Base-by-base conservation (phyloP, 37 sponge, comb jelly and placozoan species). In the Oopsacas minuta region DNA sequence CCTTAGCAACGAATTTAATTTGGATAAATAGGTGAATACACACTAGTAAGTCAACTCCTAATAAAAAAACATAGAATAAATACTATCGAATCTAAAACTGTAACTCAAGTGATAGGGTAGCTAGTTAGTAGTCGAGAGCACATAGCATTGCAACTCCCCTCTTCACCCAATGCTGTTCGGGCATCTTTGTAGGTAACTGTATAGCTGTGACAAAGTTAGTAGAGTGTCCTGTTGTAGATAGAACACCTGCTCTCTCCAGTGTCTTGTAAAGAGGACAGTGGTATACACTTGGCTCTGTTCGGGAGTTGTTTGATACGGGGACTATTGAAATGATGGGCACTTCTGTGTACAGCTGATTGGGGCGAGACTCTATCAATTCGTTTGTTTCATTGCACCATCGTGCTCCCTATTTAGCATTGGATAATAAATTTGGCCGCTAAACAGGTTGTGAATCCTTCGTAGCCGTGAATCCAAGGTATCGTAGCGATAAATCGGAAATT, bases 201-300 rank as follows among this genome's bases (percentile, higher is more conserved):
- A 97, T 85, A 20, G 93, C 87, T 38, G 95, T 82, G 34, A 93
- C 99, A 91, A 91, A 94, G 93, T 97, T 97, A 12, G 98, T 97
- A 37, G 98, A 97, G 86, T 97, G 98, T 20, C 98, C 98, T 0
- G 98, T 97, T 28, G 98, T 97, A 38, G 93, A 93, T 30, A 97
- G 88, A 25, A 92, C 90, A 0, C 98, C 98, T 39, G 90, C 86
- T 25, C 98, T 84, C 10, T 91, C 95, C 84, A 91, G 90, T 35
- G 98, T 97, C 92, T 97, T 97, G 88, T 97, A 97, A 36, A 97
- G 83, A 0, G 98, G 98, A 93, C 95, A 95, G 61, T 90, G 90
- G 81, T 97, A 97, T 53, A 39, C 53, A 15, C 87, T 90, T 28
- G 38, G 75, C 0, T 91, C 91, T 37, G 83, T n/a, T n/a, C n/a